Base-by-base conservation (phyloP, 2,113 vertebrate species). In the Scytalopus superciliaris region DNA sequence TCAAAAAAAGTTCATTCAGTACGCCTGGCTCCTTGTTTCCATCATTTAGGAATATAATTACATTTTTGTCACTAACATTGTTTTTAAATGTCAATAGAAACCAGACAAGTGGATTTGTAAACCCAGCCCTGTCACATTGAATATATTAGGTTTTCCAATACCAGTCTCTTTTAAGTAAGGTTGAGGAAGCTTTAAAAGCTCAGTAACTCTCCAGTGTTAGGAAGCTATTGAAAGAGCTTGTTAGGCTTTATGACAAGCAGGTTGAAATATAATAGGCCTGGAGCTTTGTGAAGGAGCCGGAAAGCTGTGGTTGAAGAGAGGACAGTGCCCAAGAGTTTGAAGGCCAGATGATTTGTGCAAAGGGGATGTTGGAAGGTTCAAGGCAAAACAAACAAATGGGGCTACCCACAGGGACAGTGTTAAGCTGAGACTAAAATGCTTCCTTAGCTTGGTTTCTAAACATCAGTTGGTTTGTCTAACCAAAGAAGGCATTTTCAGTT, bases 71-170 rank as follows among this genome's bases (percentile, higher is more conserved):
- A 80, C 94, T 86, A 84, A 86, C 92, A 95, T 96, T 96, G 93
- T 96, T 96, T 96, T 93, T 83, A 97, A 96, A 96, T 97, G 94
- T 97, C 95, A 96, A 67, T 96, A 90, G 92, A 93, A 96, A 97
- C 94, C 95, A 96, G 92, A 91, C 81, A 77, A 93, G 75, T 59
- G 60, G 87, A 85, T 97, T 93, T 94, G 92, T 91, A 74, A 91
- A 83, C 52, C 55, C 50, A 14, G 72, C 60, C 79, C 22, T 80
- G 92, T 88, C 96, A 88, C 63, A 91, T 55, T 95, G 93, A 94
- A 96, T 88, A 37, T 40, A 87, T 95, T 96, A 94, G 66, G 59
- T 94, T 97, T 96, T 96, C 87, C 89, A 91, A 37, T 90, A 93
- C 63, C 67, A 67, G 50, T 12, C 82, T 21, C 75, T 95, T 95